These are phyloP conservation scores for Spodoptera littoralis DNA, from an alignment of 2,888 invertebrate species.

Conservation along the genomic window DNA sequence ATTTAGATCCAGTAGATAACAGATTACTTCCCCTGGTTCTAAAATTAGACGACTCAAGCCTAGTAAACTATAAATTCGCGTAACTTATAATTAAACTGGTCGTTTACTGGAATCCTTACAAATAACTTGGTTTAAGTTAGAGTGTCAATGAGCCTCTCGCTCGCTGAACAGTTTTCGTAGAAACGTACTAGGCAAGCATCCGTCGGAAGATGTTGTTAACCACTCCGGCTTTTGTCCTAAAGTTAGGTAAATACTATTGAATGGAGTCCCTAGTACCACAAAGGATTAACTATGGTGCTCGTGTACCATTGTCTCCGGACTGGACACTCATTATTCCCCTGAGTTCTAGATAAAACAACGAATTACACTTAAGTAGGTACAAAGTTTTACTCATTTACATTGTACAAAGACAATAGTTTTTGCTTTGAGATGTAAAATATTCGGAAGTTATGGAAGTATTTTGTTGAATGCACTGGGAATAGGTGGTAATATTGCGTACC, in stretches of 20 bases:
- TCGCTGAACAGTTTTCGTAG: conserved; percentile 1
- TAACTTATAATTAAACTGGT: too few relatives aligned
- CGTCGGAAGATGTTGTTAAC: conserved; percentile 8
- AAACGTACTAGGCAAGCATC: conserved; percentile 1
- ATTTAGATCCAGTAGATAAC: too few relatives aligned
- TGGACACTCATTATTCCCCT: conserved; percentile 26
- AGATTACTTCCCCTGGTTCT: too few relatives aligned
- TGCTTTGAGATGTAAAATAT: too few relatives aligned
- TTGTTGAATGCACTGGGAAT: too few relatives aligned
- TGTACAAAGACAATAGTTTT: background rate
- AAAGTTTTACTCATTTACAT: conserved; percentile 12
- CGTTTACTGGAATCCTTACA: too few relatives aligned
- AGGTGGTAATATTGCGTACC: too few relatives aligned
- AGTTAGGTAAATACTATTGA: conserved; percentile 18
- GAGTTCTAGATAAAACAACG: conserved; percentile 15
- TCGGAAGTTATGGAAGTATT: too few relatives aligned
- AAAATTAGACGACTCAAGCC: too few relatives aligned
- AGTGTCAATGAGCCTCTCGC: background rate
- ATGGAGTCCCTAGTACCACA: conserved; percentile 19
- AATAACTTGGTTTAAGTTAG: background rate
- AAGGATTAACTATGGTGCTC: conserved; percentile 24
- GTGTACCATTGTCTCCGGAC: conserved; percentile 27
- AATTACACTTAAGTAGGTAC: conserved; percentile 14
- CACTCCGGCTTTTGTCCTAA: conserved; percentile 2
- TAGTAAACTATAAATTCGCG: too few relatives aligned